Base-by-base conservation (phyloP, 2,797 vertebrate genomes). In the Poeciliopsis paucimaculata region DNA sequence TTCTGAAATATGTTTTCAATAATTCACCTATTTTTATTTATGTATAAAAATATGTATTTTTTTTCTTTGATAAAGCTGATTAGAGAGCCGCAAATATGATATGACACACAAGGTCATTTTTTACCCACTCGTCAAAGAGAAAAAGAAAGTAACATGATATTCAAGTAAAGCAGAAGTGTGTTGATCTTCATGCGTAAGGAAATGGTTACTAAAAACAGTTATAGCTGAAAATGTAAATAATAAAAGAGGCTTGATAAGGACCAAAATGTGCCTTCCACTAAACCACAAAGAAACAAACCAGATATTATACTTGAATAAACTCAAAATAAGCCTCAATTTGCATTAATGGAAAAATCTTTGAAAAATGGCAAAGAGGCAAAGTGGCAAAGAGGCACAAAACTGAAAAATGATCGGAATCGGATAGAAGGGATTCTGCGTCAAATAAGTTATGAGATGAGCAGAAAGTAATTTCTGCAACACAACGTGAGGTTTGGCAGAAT, bases 221-320 rank as follows among this genome's bases (percentile, higher is more conserved):
- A 39, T 39, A 11, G 4, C 3, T 39, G 11, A 36, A 60, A 66
- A 39, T 66, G 7, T 66, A 34, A 62, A 62, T 34, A 31, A 66
- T 9, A 36, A 23, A 66, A 28, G 28, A 39, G 9, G 62, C 34
- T 23, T 66, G 18, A 39, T 20, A 36, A 66, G 0, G 9, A 64
- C 34, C 31, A 66, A 39, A 36, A 10, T 66, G 34, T 64, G 0
- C 39, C 34, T 66, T 20, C 31, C 16, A 64, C 31, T 36, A 20
- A 34, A 23, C 68, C 41, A 72, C 41, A 78, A 72, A 79, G 60
- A 68, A 47, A 49, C n/a, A 78, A 43, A 60, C 31, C 18, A 43
- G 57, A 47, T 23, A 45, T 28, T 53, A 51, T 15, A 5, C 23
- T 43, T 72, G 31, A 57, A 75, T 86, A n/a, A 78, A 84, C 76